Conservation (phyloP, 2,888 invertebrate species). For the Stenodera caucasica region DNA sequence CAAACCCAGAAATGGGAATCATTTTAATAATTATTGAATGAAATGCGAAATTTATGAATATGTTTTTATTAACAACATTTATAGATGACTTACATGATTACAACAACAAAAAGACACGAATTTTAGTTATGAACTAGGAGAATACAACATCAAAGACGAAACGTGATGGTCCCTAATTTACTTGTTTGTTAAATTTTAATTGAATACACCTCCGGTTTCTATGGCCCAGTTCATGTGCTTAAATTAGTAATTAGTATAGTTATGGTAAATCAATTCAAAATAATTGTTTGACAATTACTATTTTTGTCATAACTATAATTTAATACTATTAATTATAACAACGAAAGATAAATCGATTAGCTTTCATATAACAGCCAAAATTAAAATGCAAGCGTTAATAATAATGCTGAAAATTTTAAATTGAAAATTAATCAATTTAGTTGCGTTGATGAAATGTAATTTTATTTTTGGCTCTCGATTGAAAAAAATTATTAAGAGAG, state of each 20-base stretch:
- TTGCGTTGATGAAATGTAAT: slow-evolving; percentile 48
- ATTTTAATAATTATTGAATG: too few species aligned
- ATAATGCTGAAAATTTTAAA: slow-evolving; percentile 1
- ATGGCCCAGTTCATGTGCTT: too few species aligned
- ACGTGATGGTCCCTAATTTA: slow-evolving; percentile 15
- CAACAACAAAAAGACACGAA: slow-evolving; percentile 21
- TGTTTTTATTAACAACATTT: slow-evolving; percentile 2
- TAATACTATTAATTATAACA: too few species aligned
- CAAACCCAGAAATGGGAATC: slow-evolving; percentile 18
- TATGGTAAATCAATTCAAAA: too few species aligned
- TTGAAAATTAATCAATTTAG: slow-evolving; percentile 29
- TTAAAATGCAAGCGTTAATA: slow-evolving; percentile 27
- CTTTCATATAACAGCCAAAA: slow-evolving; percentile 37
- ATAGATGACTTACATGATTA: slow-evolving; percentile 8
- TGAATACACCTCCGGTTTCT: neutral
- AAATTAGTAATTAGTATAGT: too few species aligned
- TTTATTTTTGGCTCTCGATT: slow-evolving; percentile 56
- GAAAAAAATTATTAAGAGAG: slow-evolving; percentile 79
- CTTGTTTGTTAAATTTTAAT: slow-evolving; percentile 9
- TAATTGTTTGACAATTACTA: too few species aligned
- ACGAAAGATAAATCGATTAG: too few species aligned
- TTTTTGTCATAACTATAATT: too few species aligned
- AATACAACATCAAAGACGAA: slow-evolving; percentile 16
- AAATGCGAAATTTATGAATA: neutral
- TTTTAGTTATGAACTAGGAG: neutral